phyloP scores from a whole-genome alignment of 2,888 invertebrate genomes.

The Tenthredo notha region DNA sequence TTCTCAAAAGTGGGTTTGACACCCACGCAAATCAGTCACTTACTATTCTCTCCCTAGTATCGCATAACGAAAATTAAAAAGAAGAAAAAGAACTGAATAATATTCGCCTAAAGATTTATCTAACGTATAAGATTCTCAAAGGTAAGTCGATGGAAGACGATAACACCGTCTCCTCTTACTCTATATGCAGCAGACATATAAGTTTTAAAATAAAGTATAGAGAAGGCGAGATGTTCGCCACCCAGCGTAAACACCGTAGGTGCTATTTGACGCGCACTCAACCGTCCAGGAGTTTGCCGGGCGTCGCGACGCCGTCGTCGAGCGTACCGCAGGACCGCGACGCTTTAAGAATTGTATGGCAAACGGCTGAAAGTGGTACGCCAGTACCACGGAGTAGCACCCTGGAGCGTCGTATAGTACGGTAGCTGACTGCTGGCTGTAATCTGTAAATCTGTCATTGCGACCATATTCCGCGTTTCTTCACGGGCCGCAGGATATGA shows the following conservation, averaged over 20 bases:
- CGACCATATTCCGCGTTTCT: slow-evolving; percentile 69
- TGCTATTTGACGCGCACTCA: slow-evolving; percentile 73
- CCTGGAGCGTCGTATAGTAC: slow-evolving; percentile 7
- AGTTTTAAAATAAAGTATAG: slow-evolving; percentile 53
- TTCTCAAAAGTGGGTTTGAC: not conserved
- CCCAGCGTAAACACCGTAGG: slow-evolving; percentile 75
- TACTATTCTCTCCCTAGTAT: not conserved
- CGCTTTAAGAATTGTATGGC: slow-evolving; percentile 69
- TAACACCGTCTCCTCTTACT: not conserved
- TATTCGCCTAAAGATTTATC: not conserved
- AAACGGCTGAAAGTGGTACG: slow-evolving; percentile 60
- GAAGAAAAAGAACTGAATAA: not conserved
- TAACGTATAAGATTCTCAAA: not conserved
- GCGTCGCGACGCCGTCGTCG: slow-evolving; percentile 50
- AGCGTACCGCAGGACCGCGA: slow-evolving; percentile 58
- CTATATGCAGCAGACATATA: not conserved
- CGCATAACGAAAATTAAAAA: not conserved
- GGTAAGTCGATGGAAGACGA: slow-evolving; percentile 14
- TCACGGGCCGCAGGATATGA: slow-evolving; percentile 67
- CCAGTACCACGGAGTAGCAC: slow-evolving; percentile 56
- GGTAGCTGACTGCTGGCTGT: slow-evolving; percentile 70
- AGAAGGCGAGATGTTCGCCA: slow-evolving; percentile 54
- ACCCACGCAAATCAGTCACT: not conserved
- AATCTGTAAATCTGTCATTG: slow-evolving; percentile 78
- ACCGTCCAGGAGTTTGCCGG: slow-evolving; percentile 31